Evolutionary conservation across 2,113 vertebrate genomes (phyloP), one percentile per base, ranked within the genome.

Genomic region (Plotosus lineatus): DNA sequence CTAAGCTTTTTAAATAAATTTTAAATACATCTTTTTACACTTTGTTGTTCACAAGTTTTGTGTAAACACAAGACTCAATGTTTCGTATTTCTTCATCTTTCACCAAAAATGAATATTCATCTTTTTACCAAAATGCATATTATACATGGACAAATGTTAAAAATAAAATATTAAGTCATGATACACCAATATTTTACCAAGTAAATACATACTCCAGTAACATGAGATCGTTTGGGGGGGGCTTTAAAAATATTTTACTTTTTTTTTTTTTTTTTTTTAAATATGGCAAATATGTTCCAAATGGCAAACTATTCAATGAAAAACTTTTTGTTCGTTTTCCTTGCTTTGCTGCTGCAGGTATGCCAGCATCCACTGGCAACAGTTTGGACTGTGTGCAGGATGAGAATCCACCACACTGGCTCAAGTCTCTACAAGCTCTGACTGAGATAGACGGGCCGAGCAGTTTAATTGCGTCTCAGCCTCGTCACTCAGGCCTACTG

Each of bases 361-460:
- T 99, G 90, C 98, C 98, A 75, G 94, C 97, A 72, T 93, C 96
- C 63, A 92, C 95, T 88, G 96, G 95, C 89, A 97, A 93, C 94
- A 96, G 94, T 96, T 95, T 98, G 95, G 97, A 99, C 94, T 93
- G 95, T 93, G 94, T 98, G 92, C 97, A 97, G 92, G 98, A 99
- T 46, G 98, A 99, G 93, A 99, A 97, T 95, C 98, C 97, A 69
- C 98, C 98, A 86, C 98, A 99, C 92, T 99, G 98, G 98, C 96
- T 99, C 89, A 99, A 98, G 91, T 99, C 98, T 89, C 94, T 99
- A 86, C 98, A 99, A 93, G 93, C 98, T 53, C 97, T 99, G 90
- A 99, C 98, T 94, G 98, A 99, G 90, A 94, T 98, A 95, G 98
- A 99, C 65, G 95, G 95, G 89, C 97, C 97, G 51, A 91, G 86